A percentile compares a stretch with the other conserved stretches of the same genome.
Evolutionary conservation across 2,797 vertebrate genomes (phyloP).

Genomic region (Tokudaia muenninki): DNA sequence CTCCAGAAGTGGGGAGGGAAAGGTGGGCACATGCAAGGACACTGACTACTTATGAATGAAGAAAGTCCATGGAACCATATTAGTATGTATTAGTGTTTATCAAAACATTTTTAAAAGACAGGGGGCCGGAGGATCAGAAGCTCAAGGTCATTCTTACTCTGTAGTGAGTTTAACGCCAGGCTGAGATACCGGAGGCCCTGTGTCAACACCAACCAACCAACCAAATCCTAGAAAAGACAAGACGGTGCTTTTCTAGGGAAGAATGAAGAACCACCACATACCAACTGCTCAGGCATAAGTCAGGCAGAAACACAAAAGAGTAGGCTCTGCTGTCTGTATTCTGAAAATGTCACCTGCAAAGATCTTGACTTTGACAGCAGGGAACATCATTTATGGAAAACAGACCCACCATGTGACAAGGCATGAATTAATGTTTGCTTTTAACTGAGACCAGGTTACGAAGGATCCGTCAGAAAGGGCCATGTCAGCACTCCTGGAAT

Average conservation of each 20-base stretch:
- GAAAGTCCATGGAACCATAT: not conserved
- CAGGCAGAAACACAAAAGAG: conserved; percentile 30
- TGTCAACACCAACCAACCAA: not conserved
- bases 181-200: not conserved
- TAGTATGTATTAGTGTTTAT: not conserved
- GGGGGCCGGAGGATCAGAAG: too few species aligned
- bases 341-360: conserved; percentile 42
- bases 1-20: not conserved
- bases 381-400: conserved; percentile 53
- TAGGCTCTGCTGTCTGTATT: conserved; percentile 44
- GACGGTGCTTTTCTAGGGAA: conserved; percentile 14
- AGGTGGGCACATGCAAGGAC: too few species aligned
- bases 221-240: conserved; percentile 1
- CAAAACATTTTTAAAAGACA: not conserved
- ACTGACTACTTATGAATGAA: not conserved
- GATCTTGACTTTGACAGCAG: conserved; percentile 29
- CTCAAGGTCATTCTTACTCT: not conserved
- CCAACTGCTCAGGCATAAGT: conserved; percentile 27
- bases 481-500: not conserved
- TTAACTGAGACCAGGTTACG: conserved; percentile 10
- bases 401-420: not conserved
- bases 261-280: not conserved
- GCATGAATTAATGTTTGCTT: not conserved
- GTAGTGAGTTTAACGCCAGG: not conserved
- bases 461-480: not conserved